phyloP scores from a whole-genome alignment of 2,797 vertebrate genomes.

The Lates japonicus region DNA sequence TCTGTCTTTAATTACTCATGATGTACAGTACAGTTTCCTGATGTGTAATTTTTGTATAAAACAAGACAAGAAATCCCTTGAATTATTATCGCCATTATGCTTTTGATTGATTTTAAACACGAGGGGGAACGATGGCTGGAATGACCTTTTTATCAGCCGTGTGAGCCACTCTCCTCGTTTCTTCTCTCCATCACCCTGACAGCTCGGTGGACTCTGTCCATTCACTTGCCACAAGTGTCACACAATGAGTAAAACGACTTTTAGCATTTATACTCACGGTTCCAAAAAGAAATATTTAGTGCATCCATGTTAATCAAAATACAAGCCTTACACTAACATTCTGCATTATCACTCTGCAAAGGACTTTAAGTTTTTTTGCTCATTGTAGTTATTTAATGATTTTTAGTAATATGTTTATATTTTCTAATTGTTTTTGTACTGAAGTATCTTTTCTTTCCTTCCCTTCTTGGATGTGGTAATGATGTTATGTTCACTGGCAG shows the following conservation, averaged over 20 bases:
- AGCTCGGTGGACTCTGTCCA: constrained; percentile 45
- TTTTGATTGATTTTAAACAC: constrained; percentile 59
- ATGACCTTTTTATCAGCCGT: constrained; percentile 61
- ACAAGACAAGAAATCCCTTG: constrained; percentile 45
- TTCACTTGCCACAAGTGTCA: constrained; percentile 58
- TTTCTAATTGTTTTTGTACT: constrained; percentile 74
- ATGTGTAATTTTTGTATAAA: constrained; percentile 80
- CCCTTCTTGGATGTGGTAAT: constrained; percentile 61
- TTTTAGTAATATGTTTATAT: constrained; percentile 64
- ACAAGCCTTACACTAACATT: constrained; percentile 67
- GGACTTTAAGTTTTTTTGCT: constrained; percentile 19
- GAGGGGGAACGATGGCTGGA: constrained; percentile 51
- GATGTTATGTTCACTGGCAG: constrained; percentile 63
- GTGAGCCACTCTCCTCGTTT: constrained; percentile 47
- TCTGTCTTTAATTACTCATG: constrained; percentile 83
- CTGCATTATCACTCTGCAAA: constrained; percentile 28
- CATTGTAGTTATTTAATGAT: constrained; percentile 46
- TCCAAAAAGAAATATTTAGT: constrained; percentile 35
- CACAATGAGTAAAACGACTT: constrained; percentile 49
- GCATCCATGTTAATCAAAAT: constrained; percentile 40
- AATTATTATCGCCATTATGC: constrained; percentile 47
- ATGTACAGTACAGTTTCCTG: constrained; percentile 83
- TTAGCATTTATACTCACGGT: constrained; percentile 36
- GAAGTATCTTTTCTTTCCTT: constrained; percentile 57
- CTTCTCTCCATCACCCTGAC: constrained; percentile 59